phyloP scores from a whole-genome alignment of 2,888 invertebrate genomes.

The Drosophila lutescens region DNA sequence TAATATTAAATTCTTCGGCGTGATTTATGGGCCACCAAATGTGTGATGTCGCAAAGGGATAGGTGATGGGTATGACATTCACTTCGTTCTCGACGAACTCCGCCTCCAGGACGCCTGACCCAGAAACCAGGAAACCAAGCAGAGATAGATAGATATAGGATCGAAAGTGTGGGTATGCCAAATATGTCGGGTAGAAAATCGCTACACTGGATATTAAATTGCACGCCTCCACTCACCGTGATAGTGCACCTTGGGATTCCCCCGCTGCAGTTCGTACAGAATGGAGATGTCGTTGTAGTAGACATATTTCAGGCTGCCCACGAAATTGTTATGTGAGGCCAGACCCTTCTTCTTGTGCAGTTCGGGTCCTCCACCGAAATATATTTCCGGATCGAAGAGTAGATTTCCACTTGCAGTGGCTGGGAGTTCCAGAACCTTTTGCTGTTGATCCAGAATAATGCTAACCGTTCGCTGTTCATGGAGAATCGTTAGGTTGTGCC shows the following conservation, averaged over 20 bases:
- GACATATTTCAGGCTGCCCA: conserved; percentile 95
- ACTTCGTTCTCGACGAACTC: conserved; percentile 94
- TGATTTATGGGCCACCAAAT: conserved; percentile 94
- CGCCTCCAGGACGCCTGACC: conserved; percentile 89
- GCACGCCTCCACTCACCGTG: conserved; percentile 84
- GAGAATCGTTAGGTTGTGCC: conserved; percentile 95
- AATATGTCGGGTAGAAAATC: conserved; percentile 29
- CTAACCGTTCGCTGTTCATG: conserved; percentile 90
- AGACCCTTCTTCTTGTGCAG: conserved; percentile 92
- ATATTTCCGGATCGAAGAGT: conserved; percentile 96
- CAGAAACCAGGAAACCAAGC: conserved; percentile 12
- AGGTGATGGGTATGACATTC: conserved; percentile 94
- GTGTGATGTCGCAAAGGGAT: conserved; percentile 95
- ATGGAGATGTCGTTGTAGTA: conserved; percentile 97
- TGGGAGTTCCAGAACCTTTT: conserved; percentile 89
- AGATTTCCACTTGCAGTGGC: conserved; percentile 87
- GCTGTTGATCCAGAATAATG: conserved; percentile 91
- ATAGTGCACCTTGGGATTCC: conserved; percentile 93
- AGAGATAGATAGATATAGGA: conserved; percentile 6
- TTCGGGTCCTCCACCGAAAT: conserved; percentile 95
- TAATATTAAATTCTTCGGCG: conserved; percentile 89
- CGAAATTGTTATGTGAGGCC: conserved; percentile 93
- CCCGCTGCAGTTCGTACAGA: conserved; percentile 93
- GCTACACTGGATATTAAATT: conserved; percentile 27
- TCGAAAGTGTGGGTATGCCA: conserved; percentile 12